Percentiles rank a stretch among this genome's conserved stretches.
Conservation (phyloP, 2,888 invertebrate genomes). For the Sphecodes monilicornis region DNA sequence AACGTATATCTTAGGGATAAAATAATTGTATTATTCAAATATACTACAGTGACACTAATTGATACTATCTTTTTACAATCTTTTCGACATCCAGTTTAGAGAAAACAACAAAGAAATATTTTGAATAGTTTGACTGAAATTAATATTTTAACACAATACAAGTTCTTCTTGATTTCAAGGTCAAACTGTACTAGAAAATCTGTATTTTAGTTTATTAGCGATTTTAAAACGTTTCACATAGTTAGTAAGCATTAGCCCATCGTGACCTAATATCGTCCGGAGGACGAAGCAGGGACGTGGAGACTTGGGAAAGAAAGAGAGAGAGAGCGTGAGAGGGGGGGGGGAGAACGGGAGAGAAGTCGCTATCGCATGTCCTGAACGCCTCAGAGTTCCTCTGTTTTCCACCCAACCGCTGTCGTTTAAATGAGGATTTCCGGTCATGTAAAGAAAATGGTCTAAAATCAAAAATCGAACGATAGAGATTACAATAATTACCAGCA, state of each 20-base stretch:
- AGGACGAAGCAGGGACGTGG: conserved; percentile 28
- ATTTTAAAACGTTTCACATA: conserved; percentile 41
- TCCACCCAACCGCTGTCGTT: conserved; percentile 14
- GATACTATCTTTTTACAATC: too few species aligned
- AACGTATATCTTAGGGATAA: too few species aligned
- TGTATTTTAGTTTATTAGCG: not conserved
- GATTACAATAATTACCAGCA: not conserved
- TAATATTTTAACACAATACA: too few species aligned
- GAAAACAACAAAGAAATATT: too few species aligned
- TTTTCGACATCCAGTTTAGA: too few species aligned
- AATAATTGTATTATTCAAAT: too few species aligned
- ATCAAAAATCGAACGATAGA: not conserved
- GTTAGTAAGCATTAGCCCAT: conserved; percentile 50
- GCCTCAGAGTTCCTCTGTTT: conserved; percentile 27
- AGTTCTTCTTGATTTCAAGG: too few species aligned
- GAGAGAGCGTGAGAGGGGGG: not conserved
- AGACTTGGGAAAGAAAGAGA: conserved; percentile 19
- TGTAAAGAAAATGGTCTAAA: not conserved
- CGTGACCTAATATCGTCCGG: conserved; percentile 51
- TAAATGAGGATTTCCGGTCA: conserved; percentile 24
- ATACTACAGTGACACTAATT: too few species aligned
- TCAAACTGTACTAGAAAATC: too few species aligned
- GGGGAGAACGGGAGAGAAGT: not conserved
- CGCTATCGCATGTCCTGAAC: conserved; percentile 23
- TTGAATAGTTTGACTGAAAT: too few species aligned